Conservation (phyloP, 2,113 vertebrate species). For the Dicrurus megarhynchus region DNA sequence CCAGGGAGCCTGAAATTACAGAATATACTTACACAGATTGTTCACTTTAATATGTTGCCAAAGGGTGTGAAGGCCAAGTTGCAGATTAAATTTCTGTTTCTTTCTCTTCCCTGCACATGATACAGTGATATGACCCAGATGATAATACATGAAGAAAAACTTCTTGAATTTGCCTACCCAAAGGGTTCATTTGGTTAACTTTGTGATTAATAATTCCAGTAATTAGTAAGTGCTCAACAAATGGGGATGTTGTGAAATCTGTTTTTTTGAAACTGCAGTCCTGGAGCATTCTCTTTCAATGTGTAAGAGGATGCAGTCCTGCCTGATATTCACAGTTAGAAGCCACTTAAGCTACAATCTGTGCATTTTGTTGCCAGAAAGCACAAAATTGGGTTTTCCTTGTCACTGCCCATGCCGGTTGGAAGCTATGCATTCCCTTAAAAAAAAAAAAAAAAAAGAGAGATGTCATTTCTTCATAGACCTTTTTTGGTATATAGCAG, state of each 20-base stretch:
- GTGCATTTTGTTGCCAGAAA: not conserved
- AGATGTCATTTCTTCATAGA: not conserved
- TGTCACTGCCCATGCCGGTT: not conserved
- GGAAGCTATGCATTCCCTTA: not conserved
- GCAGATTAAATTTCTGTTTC: not conserved
- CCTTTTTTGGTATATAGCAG: not conserved
- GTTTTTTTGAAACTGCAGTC: not conserved
- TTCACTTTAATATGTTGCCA: not conserved
- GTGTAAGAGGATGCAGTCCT: not conserved
- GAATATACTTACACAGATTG: not conserved
- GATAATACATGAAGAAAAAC: not conserved
- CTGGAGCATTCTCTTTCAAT: not conserved
- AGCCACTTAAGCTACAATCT: fast-evolving
- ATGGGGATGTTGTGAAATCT: not conserved
- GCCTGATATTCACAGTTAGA: not conserved
- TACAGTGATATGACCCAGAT: not conserved
- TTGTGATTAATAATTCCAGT: not conserved
- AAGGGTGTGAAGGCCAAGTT: not conserved
- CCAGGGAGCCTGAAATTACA: not conserved
- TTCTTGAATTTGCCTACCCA: not conserved
- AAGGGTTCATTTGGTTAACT: not conserved
- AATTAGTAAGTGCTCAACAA: not conserved
- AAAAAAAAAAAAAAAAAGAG: not conserved
- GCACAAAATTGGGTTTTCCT: not conserved
- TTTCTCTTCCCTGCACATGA: not conserved